Evolutionary conservation across 1,140 invertebrate genomes (phyloP).

Genomic region (Drosophila pruinosa): DNA sequence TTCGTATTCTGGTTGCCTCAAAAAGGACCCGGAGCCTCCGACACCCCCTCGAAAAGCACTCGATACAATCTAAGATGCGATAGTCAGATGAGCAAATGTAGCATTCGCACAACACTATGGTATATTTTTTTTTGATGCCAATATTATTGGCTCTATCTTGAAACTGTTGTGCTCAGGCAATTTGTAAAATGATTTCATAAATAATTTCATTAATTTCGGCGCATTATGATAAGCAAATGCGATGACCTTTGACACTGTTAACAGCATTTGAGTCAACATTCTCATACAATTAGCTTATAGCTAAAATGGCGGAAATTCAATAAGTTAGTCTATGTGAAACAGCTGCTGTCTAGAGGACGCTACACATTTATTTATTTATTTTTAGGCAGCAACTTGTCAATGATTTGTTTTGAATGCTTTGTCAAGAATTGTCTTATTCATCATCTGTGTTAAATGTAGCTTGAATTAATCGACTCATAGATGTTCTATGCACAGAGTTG

Average conservation of each 20-base stretch:
- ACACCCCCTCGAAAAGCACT: not conserved
- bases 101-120: slow-evolving; percentile 18
- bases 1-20: not conserved
- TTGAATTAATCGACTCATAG: not conserved
- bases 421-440: too few relatives aligned
- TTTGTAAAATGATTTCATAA: slow-evolving; percentile 42
- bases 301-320: slow-evolving; percentile 1
- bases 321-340: not conserved
- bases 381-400: not conserved
- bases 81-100: not conserved
- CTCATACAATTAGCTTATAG: slow-evolving; percentile 28
- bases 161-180: not conserved
- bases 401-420: too few relatives aligned
- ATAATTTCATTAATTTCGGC: slow-evolving; percentile 45
- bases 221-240: slow-evolving; percentile 39
- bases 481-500: not conserved
- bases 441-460: too few relatives aligned
- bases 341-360: not conserved
- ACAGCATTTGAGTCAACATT: not conserved
- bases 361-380: not conserved
- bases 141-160: not conserved
- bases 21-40: not conserved
- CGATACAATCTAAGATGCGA: not conserved
- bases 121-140: not conserved
- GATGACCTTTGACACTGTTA: slow-evolving; percentile 36